These are phyloP conservation scores for Asteroscopus sphinx DNA, from an alignment of 2,888 invertebrate genomes.

Conservation along the genomic window DNA sequence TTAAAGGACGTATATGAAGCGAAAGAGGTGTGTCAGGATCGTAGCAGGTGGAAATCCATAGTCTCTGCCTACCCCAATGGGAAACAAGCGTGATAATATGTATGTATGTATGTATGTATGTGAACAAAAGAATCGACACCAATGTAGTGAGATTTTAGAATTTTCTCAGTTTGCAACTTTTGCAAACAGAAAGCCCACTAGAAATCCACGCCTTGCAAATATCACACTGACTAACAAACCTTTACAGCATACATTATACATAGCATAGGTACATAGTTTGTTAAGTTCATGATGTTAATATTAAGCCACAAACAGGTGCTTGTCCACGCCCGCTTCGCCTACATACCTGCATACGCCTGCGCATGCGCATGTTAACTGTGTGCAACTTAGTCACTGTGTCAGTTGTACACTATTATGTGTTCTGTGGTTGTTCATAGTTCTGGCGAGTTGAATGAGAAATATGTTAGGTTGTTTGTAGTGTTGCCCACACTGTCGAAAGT, in stretches of 20 bases:
- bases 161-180: too few relatives aligned
- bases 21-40: too few relatives aligned
- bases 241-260: conserved; percentile 7
- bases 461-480: not conserved
- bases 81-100: too few relatives aligned
- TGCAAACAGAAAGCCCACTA: not conserved
- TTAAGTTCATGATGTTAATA: conserved; percentile 39
- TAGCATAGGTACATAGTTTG: conserved; percentile 6
- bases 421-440: conserved; percentile 7
- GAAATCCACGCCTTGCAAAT: conserved; percentile 1
- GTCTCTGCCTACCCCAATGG: too few relatives aligned
- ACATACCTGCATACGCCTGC: conserved; percentile 42
- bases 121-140: too few relatives aligned
- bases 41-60: too few relatives aligned
- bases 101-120: too few relatives aligned
- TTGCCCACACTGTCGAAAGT: too few relatives aligned
- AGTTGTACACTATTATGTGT: too few relatives aligned
- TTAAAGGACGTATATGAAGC: too few relatives aligned
- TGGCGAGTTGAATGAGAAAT: conserved; percentile 8
- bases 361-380: conserved; percentile 34
- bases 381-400: conserved; percentile 27
- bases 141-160: too few relatives aligned
- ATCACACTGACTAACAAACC: conserved; percentile 2
- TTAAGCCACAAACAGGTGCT: conserved; percentile 36
- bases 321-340: conserved; percentile 36